Base-by-base conservation (phyloP, 64 coral and sea anemone species). In the Actinia tenebrosa region DNA sequence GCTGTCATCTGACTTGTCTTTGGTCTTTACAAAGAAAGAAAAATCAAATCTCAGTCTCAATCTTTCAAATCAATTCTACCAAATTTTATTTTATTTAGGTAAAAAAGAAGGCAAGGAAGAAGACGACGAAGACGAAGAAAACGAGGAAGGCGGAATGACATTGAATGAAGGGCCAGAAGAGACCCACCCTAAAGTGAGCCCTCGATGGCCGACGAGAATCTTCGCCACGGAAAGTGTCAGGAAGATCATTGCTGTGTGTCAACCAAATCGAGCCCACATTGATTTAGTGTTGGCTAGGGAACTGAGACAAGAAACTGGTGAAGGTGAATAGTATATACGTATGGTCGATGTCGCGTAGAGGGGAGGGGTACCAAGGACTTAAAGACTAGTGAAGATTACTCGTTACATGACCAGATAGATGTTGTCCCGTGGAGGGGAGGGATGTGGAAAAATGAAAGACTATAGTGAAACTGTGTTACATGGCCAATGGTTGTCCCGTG, bases 151-250 rank as follows among this genome's bases (percentile, higher is more conserved):
- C 4, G 79, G 79, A 0, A 81, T 81, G 79, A 81, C 79, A 3
- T 20, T 81, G 5, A 81, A 81, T 18, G 79, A 81, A 11, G 79
- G n/a, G 0, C 79, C 79, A 30, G 96, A 98, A 63, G 96, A 95
- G 77, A 98, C 96, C 17, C 96, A 98, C 56, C 96, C 96, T 5
- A 98, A 91, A 81, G 96, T 98, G n/a, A 89, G 89, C 52, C 96
- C 96, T 71, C 84, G 96, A 16, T 98, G 96, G 96, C 96, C 96
- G 27, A 98, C 96, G 5, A 86, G 96, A 68, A 91, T 98, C 89
- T 98, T 98, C 72, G 96, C 96, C 8, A 95, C 96, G 27, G 96
- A 92, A 16, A 92, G 96, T 64, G 91, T 98, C 78, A 91, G 91
- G 85, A 98, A 95, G 78, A 95, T 98, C 72, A 92, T 98, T 89